Conservation (phyloP, 1,140 invertebrate genomes). For the Drosophila jambulina region DNA sequence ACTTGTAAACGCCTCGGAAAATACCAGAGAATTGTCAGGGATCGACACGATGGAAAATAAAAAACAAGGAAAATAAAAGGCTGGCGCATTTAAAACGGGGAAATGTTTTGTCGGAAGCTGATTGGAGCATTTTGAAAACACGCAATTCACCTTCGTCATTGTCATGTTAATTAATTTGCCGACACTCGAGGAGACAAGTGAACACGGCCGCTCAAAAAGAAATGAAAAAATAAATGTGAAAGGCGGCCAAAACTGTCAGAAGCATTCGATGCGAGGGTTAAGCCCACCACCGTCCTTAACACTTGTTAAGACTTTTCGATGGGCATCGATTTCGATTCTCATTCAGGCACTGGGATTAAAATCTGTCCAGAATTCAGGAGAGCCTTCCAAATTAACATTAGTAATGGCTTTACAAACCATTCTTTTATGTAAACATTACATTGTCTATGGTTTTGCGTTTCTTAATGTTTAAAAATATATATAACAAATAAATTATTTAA, state of each 20-base stretch:
- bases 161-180: slow-evolving; percentile 83
- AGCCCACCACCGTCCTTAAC: slow-evolving; percentile 26
- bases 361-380: neutral
- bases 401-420: neutral
- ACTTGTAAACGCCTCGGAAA: slow-evolving; percentile 60
- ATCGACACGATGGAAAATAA: slow-evolving; percentile 20
- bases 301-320: slow-evolving; percentile 77
- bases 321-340: slow-evolving; percentile 57
- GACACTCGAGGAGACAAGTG: slow-evolving; percentile 75
- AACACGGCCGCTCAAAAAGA: slow-evolving; percentile 45
- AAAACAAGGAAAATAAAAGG: slow-evolving; percentile 25
- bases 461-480: neutral
- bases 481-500: no score
- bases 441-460: neutral
- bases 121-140: slow-evolving; percentile 62
- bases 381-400: neutral
- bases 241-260: slow-evolving; percentile 62
- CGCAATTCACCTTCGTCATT: slow-evolving; percentile 83
- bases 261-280: slow-evolving; percentile 53
- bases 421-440: neutral
- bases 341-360: slow-evolving; percentile 8
- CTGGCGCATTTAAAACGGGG: slow-evolving; percentile 27
- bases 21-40: slow-evolving; percentile 28
- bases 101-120: slow-evolving; percentile 32
- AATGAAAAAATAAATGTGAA: slow-evolving; percentile 12